Evolutionary conservation across 2,113 vertebrate genomes (phyloP).

Genomic region (Phylloscopus trochilus): DNA sequence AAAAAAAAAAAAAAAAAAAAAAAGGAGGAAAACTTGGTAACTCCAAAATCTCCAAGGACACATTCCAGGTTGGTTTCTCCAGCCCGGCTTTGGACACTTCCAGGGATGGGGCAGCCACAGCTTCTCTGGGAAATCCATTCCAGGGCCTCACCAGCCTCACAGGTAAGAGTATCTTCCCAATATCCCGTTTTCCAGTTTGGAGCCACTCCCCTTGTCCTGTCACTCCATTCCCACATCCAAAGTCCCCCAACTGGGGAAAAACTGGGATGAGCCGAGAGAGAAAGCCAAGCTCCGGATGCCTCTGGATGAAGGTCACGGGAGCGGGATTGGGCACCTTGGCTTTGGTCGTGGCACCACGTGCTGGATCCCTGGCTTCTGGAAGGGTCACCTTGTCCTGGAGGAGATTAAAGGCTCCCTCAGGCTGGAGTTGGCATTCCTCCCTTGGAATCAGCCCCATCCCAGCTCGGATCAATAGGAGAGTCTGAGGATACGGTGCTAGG

Average conservation of each 20-base stretch:
- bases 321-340: not conserved
- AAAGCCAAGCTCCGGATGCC: not conserved
- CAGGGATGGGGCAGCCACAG: not conserved
- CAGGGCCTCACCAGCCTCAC: not conserved
- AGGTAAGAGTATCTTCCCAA: not conserved
- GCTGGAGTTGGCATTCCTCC: not conserved
- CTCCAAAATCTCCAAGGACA: not conserved
- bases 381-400: not conserved
- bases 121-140: not conserved
- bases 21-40: not conserved
- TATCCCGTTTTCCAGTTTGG: not conserved
- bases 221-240: not conserved
- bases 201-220: not conserved
- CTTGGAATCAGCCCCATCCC: not conserved
- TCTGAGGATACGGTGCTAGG: rapidly evolving
- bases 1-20: not conserved
- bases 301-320: not conserved
- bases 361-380: not conserved
- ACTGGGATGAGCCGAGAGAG: not conserved
- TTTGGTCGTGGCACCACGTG: not conserved
- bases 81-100: not conserved
- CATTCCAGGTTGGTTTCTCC: not conserved
- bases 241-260: not conserved
- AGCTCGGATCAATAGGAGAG: not conserved
- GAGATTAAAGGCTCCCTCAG: not conserved